Percentiles rank a stretch among this genome's conserved stretches.
These are phyloP conservation scores for Drosophila picticornis DNA, from an alignment of 2,888 invertebrate species.

Conservation along the genomic window DNA sequence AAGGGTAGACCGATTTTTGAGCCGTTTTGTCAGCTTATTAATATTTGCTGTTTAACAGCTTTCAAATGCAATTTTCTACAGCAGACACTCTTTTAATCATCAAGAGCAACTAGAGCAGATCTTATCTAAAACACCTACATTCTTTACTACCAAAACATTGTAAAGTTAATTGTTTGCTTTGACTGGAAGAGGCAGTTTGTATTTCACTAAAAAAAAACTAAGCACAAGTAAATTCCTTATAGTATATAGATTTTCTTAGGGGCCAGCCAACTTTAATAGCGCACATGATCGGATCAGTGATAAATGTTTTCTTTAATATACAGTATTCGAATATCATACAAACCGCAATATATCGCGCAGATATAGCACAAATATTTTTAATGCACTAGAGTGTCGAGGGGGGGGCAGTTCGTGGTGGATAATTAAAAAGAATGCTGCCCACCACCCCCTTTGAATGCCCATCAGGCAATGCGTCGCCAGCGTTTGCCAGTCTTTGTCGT, in stretches of 20 bases:
- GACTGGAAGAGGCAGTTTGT: background rate
- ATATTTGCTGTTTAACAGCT: background rate
- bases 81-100: constrained; percentile 1
- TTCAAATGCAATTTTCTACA: background rate
- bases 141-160: constrained; percentile 11
- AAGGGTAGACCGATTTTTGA: background rate
- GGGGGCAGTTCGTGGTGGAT: constrained; percentile 35
- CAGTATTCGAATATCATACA: constrained; percentile 56
- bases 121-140: constrained; percentile 31
- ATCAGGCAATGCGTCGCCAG: constrained; percentile 41
- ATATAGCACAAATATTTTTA: constrained; percentile 56
- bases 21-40: background rate
- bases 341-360: constrained; percentile 45
- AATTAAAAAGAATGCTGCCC: constrained; percentile 64
- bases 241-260: constrained; percentile 19
- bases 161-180: constrained; percentile 9
- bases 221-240: constrained; percentile 2
- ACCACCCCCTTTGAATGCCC: constrained; percentile 46
- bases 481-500: constrained; percentile 40
- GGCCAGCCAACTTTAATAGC: constrained; percentile 21
- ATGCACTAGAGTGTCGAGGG: constrained; percentile 34
- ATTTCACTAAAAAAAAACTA: constrained; percentile 1
- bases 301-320: constrained; percentile 45
- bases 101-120: constrained; percentile 10
- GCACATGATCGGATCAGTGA: constrained; percentile 32